Evolutionary conservation across 1,140 invertebrate genomes (phyloP).

Genomic region (Hylaeus anthracinus): DNA sequence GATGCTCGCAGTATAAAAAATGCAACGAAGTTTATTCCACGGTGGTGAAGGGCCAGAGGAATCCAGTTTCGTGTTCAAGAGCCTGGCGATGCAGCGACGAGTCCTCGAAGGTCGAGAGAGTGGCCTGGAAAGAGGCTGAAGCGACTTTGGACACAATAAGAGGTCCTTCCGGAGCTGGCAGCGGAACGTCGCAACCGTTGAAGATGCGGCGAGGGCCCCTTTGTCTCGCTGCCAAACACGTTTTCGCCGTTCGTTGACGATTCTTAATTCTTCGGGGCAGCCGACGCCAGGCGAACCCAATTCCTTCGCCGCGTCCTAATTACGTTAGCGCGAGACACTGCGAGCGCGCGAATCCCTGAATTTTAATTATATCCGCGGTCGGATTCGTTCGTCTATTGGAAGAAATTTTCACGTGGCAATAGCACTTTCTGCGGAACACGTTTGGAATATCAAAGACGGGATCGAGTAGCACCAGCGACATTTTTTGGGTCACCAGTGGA

Average conservation of each 20-base stretch:
- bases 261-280: background rate
- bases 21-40: background rate
- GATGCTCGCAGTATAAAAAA: background rate
- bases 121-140: conserved; percentile 48
- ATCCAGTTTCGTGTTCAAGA: conserved; percentile 23
- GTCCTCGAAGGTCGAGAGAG: conserved; percentile 46
- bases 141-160: conserved; percentile 70
- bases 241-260: conserved; percentile 17
- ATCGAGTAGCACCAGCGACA: too few relatives aligned
- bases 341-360: too few relatives aligned
- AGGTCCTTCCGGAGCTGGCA: conserved; percentile 56
- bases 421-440: too few relatives aligned
- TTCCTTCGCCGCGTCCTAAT: background rate
- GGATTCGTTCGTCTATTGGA: too few relatives aligned
- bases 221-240: conserved; percentile 24
- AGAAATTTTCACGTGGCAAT: too few relatives aligned
- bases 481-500: too few relatives aligned
- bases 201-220: background rate
- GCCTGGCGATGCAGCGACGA: conserved; percentile 21
- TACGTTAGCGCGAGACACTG: background rate
- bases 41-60: background rate
- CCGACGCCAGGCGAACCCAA: too few relatives aligned
- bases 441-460: too few relatives aligned
- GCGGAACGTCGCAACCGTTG: conserved; percentile 32
- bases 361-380: too few relatives aligned